These are phyloP conservation scores for Phortica okadai DNA, from an alignment of 2,888 invertebrate genomes.

Conservation along the genomic window DNA sequence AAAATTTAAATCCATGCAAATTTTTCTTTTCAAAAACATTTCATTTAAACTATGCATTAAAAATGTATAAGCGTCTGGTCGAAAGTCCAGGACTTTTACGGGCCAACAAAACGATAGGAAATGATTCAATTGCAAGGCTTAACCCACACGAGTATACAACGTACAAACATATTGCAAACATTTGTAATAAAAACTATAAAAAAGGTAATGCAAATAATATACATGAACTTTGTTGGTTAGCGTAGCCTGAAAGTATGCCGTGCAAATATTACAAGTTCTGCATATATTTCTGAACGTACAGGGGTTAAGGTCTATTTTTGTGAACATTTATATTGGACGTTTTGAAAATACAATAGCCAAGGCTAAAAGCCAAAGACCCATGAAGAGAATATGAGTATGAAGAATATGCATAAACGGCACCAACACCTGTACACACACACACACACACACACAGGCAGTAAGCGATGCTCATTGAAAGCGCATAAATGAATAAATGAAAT, in stretches of 20 bases:
- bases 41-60: constrained; percentile 46
- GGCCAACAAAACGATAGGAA: constrained; percentile 40
- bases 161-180: not conserved
- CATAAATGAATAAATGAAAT: not conserved
- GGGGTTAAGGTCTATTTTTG: constrained; percentile 15
- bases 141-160: constrained; percentile 34
- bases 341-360: constrained; percentile 41
- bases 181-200: not conserved
- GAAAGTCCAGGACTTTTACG: not conserved
- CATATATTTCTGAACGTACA: constrained; percentile 20
- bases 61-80: constrained; percentile 63
- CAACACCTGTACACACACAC: constrained; percentile 28
- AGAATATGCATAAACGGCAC: constrained; percentile 50
- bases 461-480: constrained; percentile 2
- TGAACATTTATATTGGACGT: constrained; percentile 11
- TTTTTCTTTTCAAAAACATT: not conserved
- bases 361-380: constrained; percentile 62
- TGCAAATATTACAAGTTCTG: constrained; percentile 29
- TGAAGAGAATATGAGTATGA: constrained; percentile 48
- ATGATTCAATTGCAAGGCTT: constrained; percentile 58
- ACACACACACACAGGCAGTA: constrained; percentile 24
- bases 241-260: constrained; percentile 40
- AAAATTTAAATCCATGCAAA: not conserved
- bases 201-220: not conserved
- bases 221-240: not conserved